Conservation (phyloP, 2,797 vertebrate species). For the Myoxocephalus aenaeus region DNA sequence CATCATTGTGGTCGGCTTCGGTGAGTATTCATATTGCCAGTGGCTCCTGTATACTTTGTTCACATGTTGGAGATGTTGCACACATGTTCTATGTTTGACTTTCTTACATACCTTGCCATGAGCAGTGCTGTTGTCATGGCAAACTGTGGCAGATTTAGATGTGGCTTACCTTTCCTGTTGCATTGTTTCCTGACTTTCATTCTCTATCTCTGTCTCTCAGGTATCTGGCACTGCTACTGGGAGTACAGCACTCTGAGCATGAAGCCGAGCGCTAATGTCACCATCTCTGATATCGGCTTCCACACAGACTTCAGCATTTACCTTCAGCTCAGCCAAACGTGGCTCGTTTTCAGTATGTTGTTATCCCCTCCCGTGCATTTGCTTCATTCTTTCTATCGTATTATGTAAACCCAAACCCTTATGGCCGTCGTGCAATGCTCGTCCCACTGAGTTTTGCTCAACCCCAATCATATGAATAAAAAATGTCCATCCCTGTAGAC, state of each 20-base stretch:
- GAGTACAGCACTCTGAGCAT: conserved; percentile 86
- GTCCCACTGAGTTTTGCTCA: neutral
- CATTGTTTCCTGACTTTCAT: neutral
- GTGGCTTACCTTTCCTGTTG: neutral
- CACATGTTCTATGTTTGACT: neutral
- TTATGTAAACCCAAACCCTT: neutral
- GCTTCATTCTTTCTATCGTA: neutral
- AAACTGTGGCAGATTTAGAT: conserved; percentile 9
- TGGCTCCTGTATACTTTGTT: neutral
- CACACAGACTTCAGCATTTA: conserved; percentile 92
- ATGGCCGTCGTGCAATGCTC: neutral
- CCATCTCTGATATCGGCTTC: conserved; percentile 91
- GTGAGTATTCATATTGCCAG: conserved; percentile 65
- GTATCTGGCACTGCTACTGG: conserved; percentile 93
- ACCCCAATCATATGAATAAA: neutral
- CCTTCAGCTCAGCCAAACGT: conserved; percentile 92
- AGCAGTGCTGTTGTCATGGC: conserved; percentile 10
- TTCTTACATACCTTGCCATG: neutral
- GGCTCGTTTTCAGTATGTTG: conserved; percentile 93
- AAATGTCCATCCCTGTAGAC: neutral
- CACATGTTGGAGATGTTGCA: conserved; percentile 9
- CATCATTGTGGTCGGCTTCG: conserved; percentile 89
- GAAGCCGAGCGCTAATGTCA: conserved; percentile 85
- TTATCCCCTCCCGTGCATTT: neutral
- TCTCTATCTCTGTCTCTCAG: conserved; percentile 72